Conservation (phyloP, 2,888 invertebrate genomes). For the Malacosoma neustria region DNA sequence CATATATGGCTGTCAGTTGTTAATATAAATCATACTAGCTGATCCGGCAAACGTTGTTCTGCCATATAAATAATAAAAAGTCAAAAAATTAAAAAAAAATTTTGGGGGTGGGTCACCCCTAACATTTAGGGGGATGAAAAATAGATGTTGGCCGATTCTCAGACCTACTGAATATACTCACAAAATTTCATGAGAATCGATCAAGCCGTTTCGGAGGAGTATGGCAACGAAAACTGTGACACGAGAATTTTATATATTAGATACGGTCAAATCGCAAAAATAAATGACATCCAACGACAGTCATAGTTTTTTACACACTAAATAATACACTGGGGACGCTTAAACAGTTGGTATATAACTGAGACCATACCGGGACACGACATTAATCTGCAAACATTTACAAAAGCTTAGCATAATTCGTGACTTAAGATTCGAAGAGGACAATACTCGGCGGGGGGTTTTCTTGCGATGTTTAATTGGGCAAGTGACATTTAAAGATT, state of each 20-base stretch:
- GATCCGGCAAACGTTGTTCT: no score
- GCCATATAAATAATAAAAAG: no score
- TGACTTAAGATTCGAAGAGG: slow-evolving; percentile 29
- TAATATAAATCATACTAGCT: slow-evolving; percentile 22
- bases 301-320: not conserved
- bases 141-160: no score
- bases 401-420: slow-evolving; percentile 19
- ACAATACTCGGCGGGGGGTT: slow-evolving; percentile 31
- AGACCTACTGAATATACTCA: no score
- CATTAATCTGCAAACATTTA: not conserved
- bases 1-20: slow-evolving; percentile 7
- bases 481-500: slow-evolving; percentile 33
- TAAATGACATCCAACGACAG: not conserved
- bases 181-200: no score
- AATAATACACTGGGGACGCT: slow-evolving; percentile 1
- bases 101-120: no score
- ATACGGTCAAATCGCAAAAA: slow-evolving; percentile 14
- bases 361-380: not conserved
- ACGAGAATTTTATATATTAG: no score
- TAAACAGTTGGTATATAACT: no score
- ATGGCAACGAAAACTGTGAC: no score
- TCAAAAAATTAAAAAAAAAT: no score
- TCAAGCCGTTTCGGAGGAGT: no score
- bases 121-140: no score
- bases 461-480: slow-evolving; percentile 37